Evolutionary conservation across 35 echinoderm and acorn worm genomes (phyloP).

Genomic region (Apostichopus parvimensis): DNA sequence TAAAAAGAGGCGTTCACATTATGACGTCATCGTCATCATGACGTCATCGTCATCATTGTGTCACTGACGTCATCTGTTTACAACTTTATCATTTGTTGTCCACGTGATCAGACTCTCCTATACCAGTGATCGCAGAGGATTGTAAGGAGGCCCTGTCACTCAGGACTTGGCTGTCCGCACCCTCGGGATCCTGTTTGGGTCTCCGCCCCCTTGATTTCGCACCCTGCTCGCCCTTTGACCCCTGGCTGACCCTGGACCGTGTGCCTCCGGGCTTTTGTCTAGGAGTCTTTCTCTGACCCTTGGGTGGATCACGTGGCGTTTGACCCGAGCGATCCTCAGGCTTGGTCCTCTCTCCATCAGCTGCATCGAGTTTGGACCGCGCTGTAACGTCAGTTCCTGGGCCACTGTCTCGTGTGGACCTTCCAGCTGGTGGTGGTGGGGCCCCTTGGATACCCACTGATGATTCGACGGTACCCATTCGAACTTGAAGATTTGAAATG

Average conservation of each 20-base stretch:
- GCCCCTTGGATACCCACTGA: not conserved
- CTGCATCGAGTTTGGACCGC: not conserved
- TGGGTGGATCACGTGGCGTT: not conserved
- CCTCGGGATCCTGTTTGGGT: not conserved
- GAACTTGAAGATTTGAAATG: conserved; percentile 25
- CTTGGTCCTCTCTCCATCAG: not conserved
- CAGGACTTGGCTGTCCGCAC: not conserved
- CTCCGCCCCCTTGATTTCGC: not conserved
- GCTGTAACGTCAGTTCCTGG: not conserved
- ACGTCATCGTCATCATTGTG: too few relatives aligned
- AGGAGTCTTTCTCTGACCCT: not conserved
- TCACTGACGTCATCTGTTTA: too few relatives aligned
- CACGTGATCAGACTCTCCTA: not conserved
- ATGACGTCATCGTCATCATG: too few relatives aligned
- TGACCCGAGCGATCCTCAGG: not conserved
- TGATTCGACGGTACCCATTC: not conserved
- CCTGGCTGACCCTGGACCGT: conserved; percentile 35
- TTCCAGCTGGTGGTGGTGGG: not conserved
- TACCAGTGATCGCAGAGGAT: not conserved
- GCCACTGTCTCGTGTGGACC: not conserved
- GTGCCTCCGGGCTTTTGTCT: conserved; percentile 37
- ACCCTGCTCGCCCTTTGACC: conserved; percentile 45
- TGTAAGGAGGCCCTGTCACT: conserved; percentile 19
- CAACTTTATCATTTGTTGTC: not conserved
- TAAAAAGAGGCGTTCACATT: too few relatives aligned